Base-by-base conservation (phyloP, 2,888 invertebrate species). In the Diogma glabrata region DNA sequence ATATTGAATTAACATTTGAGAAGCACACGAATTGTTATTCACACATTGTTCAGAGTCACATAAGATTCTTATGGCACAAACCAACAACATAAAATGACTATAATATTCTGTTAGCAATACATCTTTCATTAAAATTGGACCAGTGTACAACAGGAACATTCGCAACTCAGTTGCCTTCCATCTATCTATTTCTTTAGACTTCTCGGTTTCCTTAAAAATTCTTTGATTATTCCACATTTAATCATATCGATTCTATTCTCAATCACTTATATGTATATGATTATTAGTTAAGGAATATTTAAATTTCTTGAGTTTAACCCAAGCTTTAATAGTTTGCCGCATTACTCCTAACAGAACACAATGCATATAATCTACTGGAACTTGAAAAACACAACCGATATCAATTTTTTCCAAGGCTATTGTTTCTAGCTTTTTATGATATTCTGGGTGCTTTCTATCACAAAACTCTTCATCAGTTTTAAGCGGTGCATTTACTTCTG, bases 281-380 rank as follows among this genome's bases (percentile, higher is more conserved):
- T n/a, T n/a, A n/a, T n/a, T n/a, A n/a, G n/a, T n/a, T n/a, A n/a
- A n/a, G n/a, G n/a, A n/a, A n/a, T n/a, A n/a, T n/a, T n/a, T 8
- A 36, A 36, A 14, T 33, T 33, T 36, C 17, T 36, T 36, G 16
- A 4, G 14, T 36, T 10, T 36, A 5, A 36, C 5, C 36, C 36
- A 36, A 8, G 14, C 14, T 9, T 36, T 36, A 12, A 36, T 36
- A 5, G 3, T 9, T 38, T 38, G 38, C n/a, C 38, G 38, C 38
- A 38, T 38, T 38, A 38, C 38, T 38, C 38, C 38, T 5, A 38
- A 20, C n/a, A 38, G 19, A 16, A 38, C 19, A 38, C 38, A 38
- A 38, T 38, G 17, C 38, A 17, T 38, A 38, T 38, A 38, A 17
- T 38, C 38, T 38, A 38, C 38, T 10, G 38, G 19, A 16, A 38